Base-by-base conservation (phyloP, 1,140 invertebrate species). In the Zaprionus davidi region DNA sequence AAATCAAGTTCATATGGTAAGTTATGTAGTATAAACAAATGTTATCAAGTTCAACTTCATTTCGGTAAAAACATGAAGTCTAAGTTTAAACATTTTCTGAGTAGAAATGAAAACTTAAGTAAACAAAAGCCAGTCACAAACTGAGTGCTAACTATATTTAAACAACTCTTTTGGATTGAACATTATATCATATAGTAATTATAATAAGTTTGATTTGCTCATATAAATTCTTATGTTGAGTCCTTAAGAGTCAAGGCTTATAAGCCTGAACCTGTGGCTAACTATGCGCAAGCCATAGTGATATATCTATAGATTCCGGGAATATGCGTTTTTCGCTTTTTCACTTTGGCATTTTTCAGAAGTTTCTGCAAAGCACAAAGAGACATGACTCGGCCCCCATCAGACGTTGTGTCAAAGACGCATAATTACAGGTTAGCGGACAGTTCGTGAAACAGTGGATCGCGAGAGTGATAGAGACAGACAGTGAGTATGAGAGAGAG, bases 391-490 rank as follows among this genome's bases (percentile, higher is more conserved):
- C 46, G 24, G 58, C 38, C 46, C 34, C 34, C 44, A 34, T 62
- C 65, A 62, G 66, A 63, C 66, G 28, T 31, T 65, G 62, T 58
- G 69, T 87, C 84, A 88, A 84, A 87, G 74, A 88, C 75, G 75
- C 78, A 73, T 88, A 90, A 88, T 88, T 88, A 88, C 81, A 71
- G 81, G 85, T 84, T 79, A 72, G 66, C 56, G 56, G 57, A 51
- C 58, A 62, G 64, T 75, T 41, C 44, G 26, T 65, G 55, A 77
- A 79, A 62, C 28, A 55, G 17, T 41, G 22, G 17, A 56, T 26
- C 46, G 34, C 34, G 17, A 46, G 15, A 46, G 41, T 67, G 67
- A 65, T 59, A 53, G 28, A 73, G 56, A 78, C 55, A 51, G 72
- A 55, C 26, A 46, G 15, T 28, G 36, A 71, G 34, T 59, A 57